phyloP scores from a whole-genome alignment of 2,797 vertebrate genomes.

The Coregonus suidteri region DNA sequence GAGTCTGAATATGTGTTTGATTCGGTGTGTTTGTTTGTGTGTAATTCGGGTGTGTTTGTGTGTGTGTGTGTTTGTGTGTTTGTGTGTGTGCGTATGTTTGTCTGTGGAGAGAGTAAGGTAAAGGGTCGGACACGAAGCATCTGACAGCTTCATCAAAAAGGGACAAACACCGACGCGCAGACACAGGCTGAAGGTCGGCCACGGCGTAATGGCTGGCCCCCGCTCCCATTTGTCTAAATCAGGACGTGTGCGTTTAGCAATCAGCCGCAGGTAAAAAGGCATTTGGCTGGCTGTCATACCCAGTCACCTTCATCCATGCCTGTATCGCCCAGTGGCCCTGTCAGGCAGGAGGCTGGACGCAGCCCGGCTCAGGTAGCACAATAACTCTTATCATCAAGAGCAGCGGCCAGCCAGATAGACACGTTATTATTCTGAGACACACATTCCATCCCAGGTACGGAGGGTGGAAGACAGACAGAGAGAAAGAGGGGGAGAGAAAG shows the following conservation, averaged over 20 bases:
- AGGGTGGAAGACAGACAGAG: slow-evolving; percentile 19
- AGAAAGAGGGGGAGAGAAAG: not conserved
- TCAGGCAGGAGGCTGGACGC: slow-evolving; percentile 16
- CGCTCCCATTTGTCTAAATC: slow-evolving; percentile 60
- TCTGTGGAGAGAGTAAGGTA: slow-evolving; percentile 30
- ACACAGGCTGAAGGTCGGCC: slow-evolving; percentile 64
- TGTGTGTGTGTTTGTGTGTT: not conserved
- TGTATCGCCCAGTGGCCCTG: slow-evolving; percentile 10
- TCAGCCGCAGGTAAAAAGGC: slow-evolving; percentile 62
- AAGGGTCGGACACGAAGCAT: slow-evolving; percentile 32
- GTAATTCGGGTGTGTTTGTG: too few relatives aligned
- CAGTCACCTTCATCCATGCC: slow-evolving; percentile 65
- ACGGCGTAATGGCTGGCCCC: slow-evolving; percentile 31
- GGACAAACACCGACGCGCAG: slow-evolving; percentile 1
- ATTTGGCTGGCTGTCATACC: slow-evolving; percentile 62
- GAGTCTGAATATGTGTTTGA: not conserved
- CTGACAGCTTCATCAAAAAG: slow-evolving; percentile 57
- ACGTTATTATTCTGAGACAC: slow-evolving; percentile 15
- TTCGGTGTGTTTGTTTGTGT: not conserved
- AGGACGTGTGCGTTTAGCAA: slow-evolving; percentile 46
- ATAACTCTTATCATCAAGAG: slow-evolving; percentile 27
- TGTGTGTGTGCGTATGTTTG: slow-evolving; percentile 1
- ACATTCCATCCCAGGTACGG: slow-evolving; percentile 13
- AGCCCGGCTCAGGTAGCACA: slow-evolving; percentile 7
- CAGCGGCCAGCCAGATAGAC: slow-evolving; percentile 13